Percentiles rank a stretch among this genome's conserved stretches.
Evolutionary conservation across 92 coral and sea anemone genomes (phyloP).

Genomic region (Paramuricea clavata): DNA sequence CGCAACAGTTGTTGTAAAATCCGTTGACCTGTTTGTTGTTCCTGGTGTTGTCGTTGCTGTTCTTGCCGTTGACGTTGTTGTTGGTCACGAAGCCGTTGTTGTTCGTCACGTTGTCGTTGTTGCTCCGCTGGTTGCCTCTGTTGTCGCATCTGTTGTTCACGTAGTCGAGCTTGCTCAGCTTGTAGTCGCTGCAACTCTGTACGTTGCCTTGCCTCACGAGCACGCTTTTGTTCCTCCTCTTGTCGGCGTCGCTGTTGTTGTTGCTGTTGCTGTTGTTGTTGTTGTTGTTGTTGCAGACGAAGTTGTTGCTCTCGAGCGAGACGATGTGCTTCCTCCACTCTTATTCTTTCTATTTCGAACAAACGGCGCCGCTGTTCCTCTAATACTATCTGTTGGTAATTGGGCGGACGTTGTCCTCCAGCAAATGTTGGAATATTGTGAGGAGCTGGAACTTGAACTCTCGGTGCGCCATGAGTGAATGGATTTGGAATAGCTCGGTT

Average conservation of each 20-base stretch:
- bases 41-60: constrained; percentile 34
- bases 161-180: constrained; percentile 10
- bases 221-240: constrained; percentile 33
- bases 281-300: constrained; percentile 53
- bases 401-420: constrained; percentile 55
- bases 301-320: background rate
- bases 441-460: background rate
- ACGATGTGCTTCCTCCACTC: constrained; percentile 51
- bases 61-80: constrained; percentile 11
- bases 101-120: constrained; percentile 36
- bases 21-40: constrained; percentile 49
- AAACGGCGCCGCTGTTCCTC: constrained; percentile 51
- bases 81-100: constrained; percentile 25
- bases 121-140: constrained; percentile 58
- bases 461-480: background rate
- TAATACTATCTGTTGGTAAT: constrained; percentile 54
- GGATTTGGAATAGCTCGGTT: background rate
- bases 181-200: background rate
- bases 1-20: constrained; percentile 12
- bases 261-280: constrained; percentile 57
- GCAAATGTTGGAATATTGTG: background rate
- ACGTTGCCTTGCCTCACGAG: background rate
- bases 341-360: constrained; percentile 50
- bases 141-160: constrained; percentile 54
- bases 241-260: background rate